Conservation (phyloP, 2,797 vertebrate genomes). For the Graptemys geographica region DNA sequence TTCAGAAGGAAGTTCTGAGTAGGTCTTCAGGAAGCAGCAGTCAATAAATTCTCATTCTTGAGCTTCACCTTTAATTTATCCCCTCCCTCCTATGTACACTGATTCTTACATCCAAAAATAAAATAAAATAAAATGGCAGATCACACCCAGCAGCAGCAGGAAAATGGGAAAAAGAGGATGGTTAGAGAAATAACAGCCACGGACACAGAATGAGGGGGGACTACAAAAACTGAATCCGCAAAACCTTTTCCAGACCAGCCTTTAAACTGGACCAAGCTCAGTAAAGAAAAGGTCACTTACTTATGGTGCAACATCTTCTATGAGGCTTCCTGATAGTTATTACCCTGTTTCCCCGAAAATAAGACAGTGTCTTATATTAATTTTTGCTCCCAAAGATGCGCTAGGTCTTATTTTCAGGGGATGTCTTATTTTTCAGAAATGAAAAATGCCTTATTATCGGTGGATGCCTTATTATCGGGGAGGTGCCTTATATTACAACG, state of each 20-base stretch:
- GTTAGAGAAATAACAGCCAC: slow-evolving; percentile 8
- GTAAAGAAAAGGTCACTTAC: neutral
- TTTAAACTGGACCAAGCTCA: slow-evolving; percentile 12
- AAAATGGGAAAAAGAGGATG: slow-evolving; percentile 28
- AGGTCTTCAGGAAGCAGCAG: slow-evolving; percentile 18
- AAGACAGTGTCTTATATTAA: no score
- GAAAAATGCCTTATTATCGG: no score
- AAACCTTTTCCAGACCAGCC: neutral
- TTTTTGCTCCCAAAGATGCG: no score
- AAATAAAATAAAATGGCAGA: slow-evolving; percentile 15
- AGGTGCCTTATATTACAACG: no score
- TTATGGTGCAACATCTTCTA: slow-evolving; percentile 24
- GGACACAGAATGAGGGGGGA: neutral
- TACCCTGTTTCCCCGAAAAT: no score
- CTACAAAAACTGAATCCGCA: neutral
- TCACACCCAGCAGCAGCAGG: slow-evolving; percentile 59
- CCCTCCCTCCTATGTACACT: slow-evolving; percentile 28
- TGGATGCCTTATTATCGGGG: no score
- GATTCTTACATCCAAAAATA: slow-evolving; percentile 58
- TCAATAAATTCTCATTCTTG: slow-evolving; percentile 60
- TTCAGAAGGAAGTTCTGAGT: slow-evolving; percentile 50
- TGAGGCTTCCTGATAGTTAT: neutral
- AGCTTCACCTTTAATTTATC: slow-evolving; percentile 55
- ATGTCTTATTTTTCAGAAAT: no score
- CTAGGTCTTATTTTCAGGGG: no score